Conservation (phyloP, 2,113 vertebrate genomes). For the Nothobranchius kuhntae region DNA sequence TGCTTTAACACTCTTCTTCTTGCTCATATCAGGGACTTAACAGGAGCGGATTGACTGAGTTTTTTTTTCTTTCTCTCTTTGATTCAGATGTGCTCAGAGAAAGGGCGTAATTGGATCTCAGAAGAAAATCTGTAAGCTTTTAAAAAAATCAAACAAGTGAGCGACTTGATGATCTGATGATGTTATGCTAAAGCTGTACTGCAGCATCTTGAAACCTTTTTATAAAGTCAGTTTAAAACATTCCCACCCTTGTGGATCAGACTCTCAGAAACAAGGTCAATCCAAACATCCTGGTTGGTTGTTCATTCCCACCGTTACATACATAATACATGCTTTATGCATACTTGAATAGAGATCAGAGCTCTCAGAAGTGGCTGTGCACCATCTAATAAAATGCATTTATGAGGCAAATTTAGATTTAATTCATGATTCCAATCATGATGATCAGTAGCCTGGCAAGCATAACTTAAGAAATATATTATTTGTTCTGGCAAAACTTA, state of each 20-base stretch:
- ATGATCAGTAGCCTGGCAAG: too few relatives aligned
- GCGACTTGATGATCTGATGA: background rate
- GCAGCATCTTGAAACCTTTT: too few relatives aligned
- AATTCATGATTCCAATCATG: background rate
- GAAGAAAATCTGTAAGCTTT: background rate
- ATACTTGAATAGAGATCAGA: conserved; percentile 18
- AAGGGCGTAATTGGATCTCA: conserved; percentile 1
- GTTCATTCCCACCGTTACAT: background rate
- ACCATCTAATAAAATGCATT: conserved; percentile 23
- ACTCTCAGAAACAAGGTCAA: background rate
- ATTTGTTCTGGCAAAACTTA: too few relatives aligned
- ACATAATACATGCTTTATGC: background rate
- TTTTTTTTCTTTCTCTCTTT: background rate
- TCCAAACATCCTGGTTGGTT: background rate
- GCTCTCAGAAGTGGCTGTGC: conserved; percentile 2
- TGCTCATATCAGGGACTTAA: conserved; percentile 6
- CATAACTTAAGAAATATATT: too few relatives aligned
- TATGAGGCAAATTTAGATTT: conserved; percentile 22
- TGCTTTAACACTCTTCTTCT: conserved; percentile 6
- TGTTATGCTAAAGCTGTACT: background rate
- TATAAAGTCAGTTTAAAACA: background rate
- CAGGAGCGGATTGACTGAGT: conserved; percentile 23
- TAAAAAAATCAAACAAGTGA: background rate
- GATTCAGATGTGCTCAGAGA: conserved; percentile 11
- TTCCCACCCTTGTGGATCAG: background rate